phyloP scores from a whole-genome alignment of 2,113 vertebrate genomes.

The Hyperopisus bebe region DNA sequence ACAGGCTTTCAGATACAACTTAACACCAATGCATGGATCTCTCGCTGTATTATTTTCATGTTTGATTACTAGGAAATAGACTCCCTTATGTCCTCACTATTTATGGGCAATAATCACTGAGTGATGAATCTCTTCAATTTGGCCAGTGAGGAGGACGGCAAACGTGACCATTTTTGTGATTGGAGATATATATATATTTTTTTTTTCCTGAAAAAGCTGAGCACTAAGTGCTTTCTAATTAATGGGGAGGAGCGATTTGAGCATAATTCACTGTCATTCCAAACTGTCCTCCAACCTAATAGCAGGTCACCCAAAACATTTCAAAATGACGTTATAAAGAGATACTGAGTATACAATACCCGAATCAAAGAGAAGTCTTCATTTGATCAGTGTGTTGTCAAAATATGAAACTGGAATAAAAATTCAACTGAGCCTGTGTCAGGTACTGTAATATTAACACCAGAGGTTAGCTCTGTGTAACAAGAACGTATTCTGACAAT shows the following conservation, averaged over 20 bases:
- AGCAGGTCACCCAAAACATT: not conserved
- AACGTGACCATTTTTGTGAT: constrained; percentile 19
- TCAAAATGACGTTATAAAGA: not conserved
- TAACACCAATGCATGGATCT: not conserved
- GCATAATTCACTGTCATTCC: not conserved
- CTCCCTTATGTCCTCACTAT: not conserved
- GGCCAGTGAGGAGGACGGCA: constrained; percentile 13
- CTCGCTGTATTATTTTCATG: constrained; percentile 7
- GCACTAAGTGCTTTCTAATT: constrained; percentile 14
- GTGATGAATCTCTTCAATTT: not conserved
- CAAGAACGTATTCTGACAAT: constrained; percentile 57
- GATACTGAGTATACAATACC: not conserved
- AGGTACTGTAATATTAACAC: constrained; percentile 36
- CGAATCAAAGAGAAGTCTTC: not conserved
- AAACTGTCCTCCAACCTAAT: not conserved
- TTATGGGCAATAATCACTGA: not conserved
- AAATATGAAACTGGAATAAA: not conserved
- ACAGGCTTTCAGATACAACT: constrained; percentile 7
- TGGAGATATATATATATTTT: not conserved
- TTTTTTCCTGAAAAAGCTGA: not conserved
- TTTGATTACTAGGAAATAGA: constrained; percentile 8
- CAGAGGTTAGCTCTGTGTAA: constrained; percentile 51
- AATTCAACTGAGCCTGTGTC: constrained; percentile 8
- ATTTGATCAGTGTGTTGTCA: not conserved
- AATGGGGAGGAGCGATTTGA: not conserved